phyloP scores from a whole-genome alignment of 2,888 invertebrate genomes.

The Lacanobia wlatinum region DNA sequence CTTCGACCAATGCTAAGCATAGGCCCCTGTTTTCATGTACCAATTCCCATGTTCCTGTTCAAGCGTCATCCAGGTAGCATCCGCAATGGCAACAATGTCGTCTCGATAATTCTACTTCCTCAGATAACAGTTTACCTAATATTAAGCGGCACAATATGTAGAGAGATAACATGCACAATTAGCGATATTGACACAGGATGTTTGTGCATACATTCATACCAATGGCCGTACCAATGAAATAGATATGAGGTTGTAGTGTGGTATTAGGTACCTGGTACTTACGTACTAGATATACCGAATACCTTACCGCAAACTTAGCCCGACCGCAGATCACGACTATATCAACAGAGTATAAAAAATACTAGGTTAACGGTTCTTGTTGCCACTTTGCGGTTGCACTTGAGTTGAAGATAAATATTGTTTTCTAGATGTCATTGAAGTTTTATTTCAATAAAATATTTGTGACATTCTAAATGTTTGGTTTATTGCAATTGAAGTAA shows the following conservation, averaged over 20 bases:
- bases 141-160: not conserved
- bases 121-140: not conserved
- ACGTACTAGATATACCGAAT: not conserved
- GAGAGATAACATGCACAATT: conserved; percentile 11
- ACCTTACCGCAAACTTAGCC: conserved; percentile 40
- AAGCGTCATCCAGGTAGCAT: no score
- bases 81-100: no score
- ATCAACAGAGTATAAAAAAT: conserved; percentile 30
- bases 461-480: not conserved
- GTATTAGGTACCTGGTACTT: not conserved
- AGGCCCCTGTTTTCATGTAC: no score
- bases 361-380: conserved; percentile 26
- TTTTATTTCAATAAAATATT: not conserved
- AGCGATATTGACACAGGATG: not conserved
- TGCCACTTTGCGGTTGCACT: conserved; percentile 22
- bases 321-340: conserved; percentile 39
- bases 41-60: no score
- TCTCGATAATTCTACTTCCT: no score
- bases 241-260: conserved; percentile 23
- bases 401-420: conserved; percentile 23
- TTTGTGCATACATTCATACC: not conserved
- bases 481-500: not conserved
- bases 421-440: conserved; percentile 16
- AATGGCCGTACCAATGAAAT: conserved; percentile 18
- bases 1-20: no score